Evolutionary conservation across 2,888 invertebrate genomes (phyloP), one percentile per base, ranked within the genome.

Genomic region (Cerastis rubricosa): DNA sequence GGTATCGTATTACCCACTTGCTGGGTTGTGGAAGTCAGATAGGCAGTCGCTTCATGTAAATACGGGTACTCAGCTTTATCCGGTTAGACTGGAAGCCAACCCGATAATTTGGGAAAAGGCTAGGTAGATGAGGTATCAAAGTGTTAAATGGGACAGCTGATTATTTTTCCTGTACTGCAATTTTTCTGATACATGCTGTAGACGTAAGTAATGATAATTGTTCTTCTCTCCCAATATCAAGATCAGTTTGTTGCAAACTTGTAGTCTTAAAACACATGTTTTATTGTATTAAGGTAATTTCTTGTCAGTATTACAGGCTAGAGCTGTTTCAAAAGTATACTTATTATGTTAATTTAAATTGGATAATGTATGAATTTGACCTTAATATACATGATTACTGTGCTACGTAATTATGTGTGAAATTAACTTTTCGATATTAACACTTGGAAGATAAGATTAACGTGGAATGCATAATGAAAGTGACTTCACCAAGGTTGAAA

Each of bases 371-470:
- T 69, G 51, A 72, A 61, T 69, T 74, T 54, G 68, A 64, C 63
- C 76, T 72, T 75, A 79, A 75, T 88, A 72, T 73, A 81, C 47
- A 64, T 76, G 71, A 77, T 85, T 83, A 69, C 78, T 76, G 45
- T 71, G 45, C 68, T 75, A 69, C 49, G 65, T 76, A 74, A 87
- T 85, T 85, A 78, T 74, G 78, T 78, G 85, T 87, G 76, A 87
- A 88, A 87, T 88, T 81, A 85, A 72, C 73, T 87, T 88, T 85
- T 83, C 75, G 61, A 78, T 78, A 74, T 74, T 74, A 75, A 65
- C 68, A 59, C 57, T 65, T 66, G 47, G 59, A 66, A 71, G 45
- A 81, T 75, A 70, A 71, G 66, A 73, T 71, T 72, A 80, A 54
- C 47, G 12, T 25, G 47, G 68, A 76, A 64, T 74, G 40, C 73